A percentile compares a stretch with the other conserved stretches of the same genome.
These are phyloP conservation scores for Drosophila subobscura DNA, from an alignment of 1,140 invertebrate species.

Conservation along the genomic window DNA sequence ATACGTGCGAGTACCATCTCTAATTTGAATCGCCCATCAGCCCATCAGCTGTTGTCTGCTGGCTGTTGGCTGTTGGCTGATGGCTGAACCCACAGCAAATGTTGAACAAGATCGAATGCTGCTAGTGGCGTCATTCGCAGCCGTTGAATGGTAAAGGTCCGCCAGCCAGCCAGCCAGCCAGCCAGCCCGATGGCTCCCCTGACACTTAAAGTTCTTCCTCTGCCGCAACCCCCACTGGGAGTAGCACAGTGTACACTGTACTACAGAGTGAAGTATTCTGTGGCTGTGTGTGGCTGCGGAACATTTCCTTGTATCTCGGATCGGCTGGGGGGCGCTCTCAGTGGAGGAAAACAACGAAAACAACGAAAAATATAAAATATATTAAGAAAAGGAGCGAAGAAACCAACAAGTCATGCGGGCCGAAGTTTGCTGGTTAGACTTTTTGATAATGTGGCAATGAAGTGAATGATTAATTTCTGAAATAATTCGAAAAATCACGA, in stretches of 20 bases:
- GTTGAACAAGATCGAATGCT: too few species aligned
- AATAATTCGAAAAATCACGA: constrained; percentile 60
- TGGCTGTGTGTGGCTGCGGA: constrained; percentile 18
- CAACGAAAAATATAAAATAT: constrained; percentile 30
- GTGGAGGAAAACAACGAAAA: constrained; percentile 29
- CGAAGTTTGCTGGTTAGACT: constrained; percentile 1
- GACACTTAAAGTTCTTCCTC: constrained; percentile 30
- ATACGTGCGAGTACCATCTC: too few species aligned
- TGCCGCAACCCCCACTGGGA: constrained; percentile 37
- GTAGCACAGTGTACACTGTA: too few species aligned
- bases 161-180: too few species aligned
- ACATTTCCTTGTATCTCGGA: constrained; percentile 29
- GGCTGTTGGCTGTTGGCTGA: too few species aligned
- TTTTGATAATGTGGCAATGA: constrained; percentile 64
- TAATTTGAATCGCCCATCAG: too few species aligned
- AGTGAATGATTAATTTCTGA: constrained; percentile 70
- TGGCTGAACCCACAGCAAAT: too few species aligned
- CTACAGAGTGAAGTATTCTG: too few species aligned
- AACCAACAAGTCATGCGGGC: constrained; percentile 57
- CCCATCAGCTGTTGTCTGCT: too few species aligned
- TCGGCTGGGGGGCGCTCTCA: constrained; percentile 33
- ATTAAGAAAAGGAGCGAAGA: background rate
- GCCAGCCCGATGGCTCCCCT: constrained; percentile 5
- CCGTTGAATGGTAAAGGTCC: constrained; percentile 13
- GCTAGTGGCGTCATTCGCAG: constrained; percentile 20